phyloP scores from a whole-genome alignment of 1,140 invertebrate species.

The Saxidomus purpurata region DNA sequence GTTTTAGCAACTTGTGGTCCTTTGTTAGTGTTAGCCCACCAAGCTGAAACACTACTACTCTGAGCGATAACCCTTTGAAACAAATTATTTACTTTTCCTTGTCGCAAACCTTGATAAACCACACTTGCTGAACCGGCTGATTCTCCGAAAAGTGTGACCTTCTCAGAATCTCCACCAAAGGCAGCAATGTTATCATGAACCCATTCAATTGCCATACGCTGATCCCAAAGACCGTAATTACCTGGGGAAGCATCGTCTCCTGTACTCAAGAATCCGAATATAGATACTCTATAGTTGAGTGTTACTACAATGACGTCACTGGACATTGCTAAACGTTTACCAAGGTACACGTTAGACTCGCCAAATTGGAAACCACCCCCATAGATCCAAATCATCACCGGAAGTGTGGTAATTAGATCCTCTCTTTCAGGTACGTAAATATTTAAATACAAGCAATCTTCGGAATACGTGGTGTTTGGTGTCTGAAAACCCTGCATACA shows the following conservation, averaged over 20 bases:
- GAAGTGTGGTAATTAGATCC: slow-evolving; percentile 85
- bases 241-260: slow-evolving; percentile 76
- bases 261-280: slow-evolving; percentile 90
- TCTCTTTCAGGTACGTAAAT: slow-evolving; percentile 92
- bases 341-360: slow-evolving; percentile 96
- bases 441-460: slow-evolving; percentile 98
- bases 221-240: slow-evolving; percentile 87
- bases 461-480: slow-evolving; percentile 84
- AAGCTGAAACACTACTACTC: background rate
- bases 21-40: background rate
- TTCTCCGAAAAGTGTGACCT: slow-evolving; percentile 93
- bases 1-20: background rate
- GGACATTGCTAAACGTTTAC: slow-evolving; percentile 92
- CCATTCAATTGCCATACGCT: slow-evolving; percentile 92
- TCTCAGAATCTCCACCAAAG: slow-evolving; percentile 91
- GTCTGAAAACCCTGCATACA: slow-evolving; percentile 23
- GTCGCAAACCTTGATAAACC: slow-evolving; percentile 48
- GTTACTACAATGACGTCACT: slow-evolving; percentile 93
- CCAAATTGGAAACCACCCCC: slow-evolving; percentile 97
- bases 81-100: slow-evolving; percentile 61
- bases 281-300: slow-evolving; percentile 92
- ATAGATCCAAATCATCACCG: slow-evolving; percentile 97
- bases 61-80: slow-evolving; percentile 65
- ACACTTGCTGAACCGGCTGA: slow-evolving; percentile 90
- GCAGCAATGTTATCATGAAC: slow-evolving; percentile 90